phyloP scores from a whole-genome alignment of 2,797 vertebrate species.

The Pseudotriccus pelzelni region DNA sequence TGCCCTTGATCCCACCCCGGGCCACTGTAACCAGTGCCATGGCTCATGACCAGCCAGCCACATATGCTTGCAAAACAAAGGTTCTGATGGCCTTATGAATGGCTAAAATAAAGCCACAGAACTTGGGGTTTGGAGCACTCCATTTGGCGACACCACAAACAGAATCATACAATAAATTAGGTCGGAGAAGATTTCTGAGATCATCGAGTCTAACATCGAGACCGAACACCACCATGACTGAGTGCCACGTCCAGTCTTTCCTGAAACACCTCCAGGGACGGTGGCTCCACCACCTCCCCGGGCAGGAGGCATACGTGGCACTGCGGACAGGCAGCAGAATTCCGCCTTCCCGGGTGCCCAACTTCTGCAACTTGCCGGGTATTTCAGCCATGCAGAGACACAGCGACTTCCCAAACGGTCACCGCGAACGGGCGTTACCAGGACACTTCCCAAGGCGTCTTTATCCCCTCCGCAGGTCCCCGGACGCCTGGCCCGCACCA shows the following conservation, averaged over 20 bases:
- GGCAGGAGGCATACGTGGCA: too few relatives aligned
- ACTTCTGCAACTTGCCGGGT: too few relatives aligned
- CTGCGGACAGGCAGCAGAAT: too few relatives aligned
- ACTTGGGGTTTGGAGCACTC: neutral
- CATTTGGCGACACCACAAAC: accelerated
- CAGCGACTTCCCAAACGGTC: too few relatives aligned
- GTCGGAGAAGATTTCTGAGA: neutral
- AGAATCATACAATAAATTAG: neutral
- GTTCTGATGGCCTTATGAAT: accelerated
- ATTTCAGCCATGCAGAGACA: too few relatives aligned
- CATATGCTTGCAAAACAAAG: accelerated
- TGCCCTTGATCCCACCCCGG: neutral
- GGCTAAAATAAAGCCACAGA: accelerated
- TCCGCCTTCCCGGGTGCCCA: too few relatives aligned
- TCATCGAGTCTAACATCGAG: neutral
- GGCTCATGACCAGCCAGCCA: accelerated
- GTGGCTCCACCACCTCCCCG: too few relatives aligned
- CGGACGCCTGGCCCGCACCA: neutral
- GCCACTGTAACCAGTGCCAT: accelerated
- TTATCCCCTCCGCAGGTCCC: too few relatives aligned
- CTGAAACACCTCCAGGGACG: neutral
- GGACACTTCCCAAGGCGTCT: too few relatives aligned
- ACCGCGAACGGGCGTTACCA: too few relatives aligned
- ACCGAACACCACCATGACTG: neutral
- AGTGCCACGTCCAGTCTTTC: neutral